These are phyloP conservation scores for Imbricaverruca yamaguchii DNA, from an alignment of 2,888 invertebrate species.

Conservation along the genomic window DNA sequence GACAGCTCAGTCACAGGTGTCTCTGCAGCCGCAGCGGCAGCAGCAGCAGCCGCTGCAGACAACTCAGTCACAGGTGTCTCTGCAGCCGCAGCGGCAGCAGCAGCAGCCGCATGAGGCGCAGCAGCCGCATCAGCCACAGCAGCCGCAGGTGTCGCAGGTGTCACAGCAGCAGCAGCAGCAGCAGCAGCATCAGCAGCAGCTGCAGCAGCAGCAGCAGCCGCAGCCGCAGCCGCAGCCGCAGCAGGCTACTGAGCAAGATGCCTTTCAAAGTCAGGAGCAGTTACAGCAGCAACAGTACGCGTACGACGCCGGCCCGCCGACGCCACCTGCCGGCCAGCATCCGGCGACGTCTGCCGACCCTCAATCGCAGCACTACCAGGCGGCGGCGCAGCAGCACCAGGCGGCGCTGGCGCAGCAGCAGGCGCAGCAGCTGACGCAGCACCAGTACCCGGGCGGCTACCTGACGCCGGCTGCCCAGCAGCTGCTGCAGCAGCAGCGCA, in stretches of 20 bases:
- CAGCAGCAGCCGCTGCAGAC: neutral
- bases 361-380: constrained; percentile 20
- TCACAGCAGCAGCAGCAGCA: constrained; percentile 15
- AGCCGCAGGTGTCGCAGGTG: too few relatives aligned
- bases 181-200: constrained; percentile 23
- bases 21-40: neutral
- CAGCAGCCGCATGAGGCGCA: too few relatives aligned
- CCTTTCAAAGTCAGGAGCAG: neutral
- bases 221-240: neutral
- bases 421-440: constrained; percentile 18
- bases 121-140: too few relatives aligned
- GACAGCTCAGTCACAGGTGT: neutral
- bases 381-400: constrained; percentile 25
- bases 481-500: constrained; percentile 24
- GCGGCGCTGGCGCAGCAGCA: constrained; percentile 28
- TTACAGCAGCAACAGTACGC: neutral
- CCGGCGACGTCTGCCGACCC: neutral
- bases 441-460: constrained; percentile 33
- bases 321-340: neutral
- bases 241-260: neutral
- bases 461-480: constrained; percentile 28
- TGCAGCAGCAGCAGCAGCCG: neutral
- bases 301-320: neutral
- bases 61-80: neutral
- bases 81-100: neutral